These are phyloP conservation scores for Hyalella azteca DNA, from an alignment of 2,888 invertebrate genomes.

Conservation along the genomic window DNA sequence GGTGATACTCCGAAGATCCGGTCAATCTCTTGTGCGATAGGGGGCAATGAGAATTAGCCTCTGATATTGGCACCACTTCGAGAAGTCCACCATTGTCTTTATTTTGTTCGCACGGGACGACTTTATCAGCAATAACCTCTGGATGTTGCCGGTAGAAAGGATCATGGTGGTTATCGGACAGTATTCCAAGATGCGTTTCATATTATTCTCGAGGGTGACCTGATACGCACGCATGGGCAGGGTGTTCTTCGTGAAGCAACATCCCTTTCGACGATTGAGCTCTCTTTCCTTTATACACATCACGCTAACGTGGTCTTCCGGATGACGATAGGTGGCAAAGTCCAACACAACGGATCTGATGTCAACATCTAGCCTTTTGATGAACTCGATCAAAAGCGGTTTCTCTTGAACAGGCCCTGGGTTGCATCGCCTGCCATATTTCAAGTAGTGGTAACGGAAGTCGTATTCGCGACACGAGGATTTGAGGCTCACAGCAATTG, in stretches of 20 bases:
- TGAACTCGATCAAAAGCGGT: neutral
- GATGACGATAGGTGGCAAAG: neutral
- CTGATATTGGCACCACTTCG: too few species aligned
- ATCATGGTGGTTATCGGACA: too few species aligned
- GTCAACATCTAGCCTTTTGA: neutral
- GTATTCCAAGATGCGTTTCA: too few species aligned
- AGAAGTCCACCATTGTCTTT: too few species aligned
- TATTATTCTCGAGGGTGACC: too few species aligned
- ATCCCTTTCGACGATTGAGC: neutral
- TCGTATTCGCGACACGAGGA: constrained; percentile 12
- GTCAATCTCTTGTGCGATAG: too few species aligned
- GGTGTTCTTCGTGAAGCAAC: neutral
- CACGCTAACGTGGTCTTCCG: neutral
- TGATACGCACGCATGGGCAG: neutral
- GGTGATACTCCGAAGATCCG: too few species aligned
- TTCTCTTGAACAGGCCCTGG: neutral
- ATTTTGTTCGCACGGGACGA: too few species aligned
- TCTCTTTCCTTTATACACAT: constrained; percentile 22
- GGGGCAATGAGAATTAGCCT: too few species aligned
- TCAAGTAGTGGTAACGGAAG: neutral
- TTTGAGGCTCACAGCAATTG: neutral
- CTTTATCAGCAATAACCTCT: too few species aligned
- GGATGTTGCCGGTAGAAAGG: too few species aligned
- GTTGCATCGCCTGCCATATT: neutral
- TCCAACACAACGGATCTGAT: neutral